Evolutionary conservation across 2,113 vertebrate species (phyloP).

Genomic region (Rhynchomys soricoides): DNA sequence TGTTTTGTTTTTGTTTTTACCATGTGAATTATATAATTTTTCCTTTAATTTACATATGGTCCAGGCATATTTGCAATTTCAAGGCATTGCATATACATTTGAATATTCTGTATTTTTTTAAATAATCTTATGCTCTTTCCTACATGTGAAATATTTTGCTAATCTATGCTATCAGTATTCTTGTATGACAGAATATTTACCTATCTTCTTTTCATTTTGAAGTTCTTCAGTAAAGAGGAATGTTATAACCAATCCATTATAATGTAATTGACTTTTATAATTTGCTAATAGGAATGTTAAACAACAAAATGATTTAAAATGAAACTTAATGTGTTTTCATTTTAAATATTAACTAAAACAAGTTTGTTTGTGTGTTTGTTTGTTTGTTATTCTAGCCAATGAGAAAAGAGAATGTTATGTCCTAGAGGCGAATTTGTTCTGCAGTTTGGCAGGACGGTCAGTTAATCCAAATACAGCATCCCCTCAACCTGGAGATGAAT

Average conservation of each 20-base stretch:
- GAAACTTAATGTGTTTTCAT: slow-evolving; percentile 54
- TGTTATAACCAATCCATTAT: slow-evolving; percentile 46
- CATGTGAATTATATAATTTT: slow-evolving; percentile 78
- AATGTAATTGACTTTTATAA: slow-evolving; percentile 56
- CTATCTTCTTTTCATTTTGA: slow-evolving; percentile 41
- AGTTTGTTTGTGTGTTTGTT: slow-evolving; percentile 14
- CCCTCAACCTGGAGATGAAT: slow-evolving; percentile 19
- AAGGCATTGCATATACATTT: slow-evolving; percentile 72
- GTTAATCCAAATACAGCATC: background rate
- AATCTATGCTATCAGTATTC: slow-evolving; percentile 76
- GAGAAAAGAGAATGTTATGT: slow-evolving; percentile 23
- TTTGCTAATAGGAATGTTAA: slow-evolving; percentile 53
- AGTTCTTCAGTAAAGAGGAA: slow-evolving; percentile 58
- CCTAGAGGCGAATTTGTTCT: slow-evolving; percentile 37
- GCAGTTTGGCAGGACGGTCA: background rate
- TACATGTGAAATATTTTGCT: slow-evolving; percentile 72
- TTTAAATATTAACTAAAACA: slow-evolving; percentile 61
- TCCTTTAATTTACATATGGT: slow-evolving; percentile 79
- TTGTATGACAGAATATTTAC: slow-evolving; percentile 39
- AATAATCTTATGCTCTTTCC: slow-evolving; percentile 70
- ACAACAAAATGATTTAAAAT: slow-evolving; percentile 62
- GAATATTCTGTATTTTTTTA: slow-evolving; percentile 82
- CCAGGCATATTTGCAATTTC: slow-evolving; percentile 80
- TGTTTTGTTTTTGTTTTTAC: slow-evolving; percentile 78
- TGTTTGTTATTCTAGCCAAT: slow-evolving; percentile 40